These are phyloP conservation scores for Gallinago undulata DNA, from an alignment of 2,113 vertebrate species.

Conservation along the genomic window DNA sequence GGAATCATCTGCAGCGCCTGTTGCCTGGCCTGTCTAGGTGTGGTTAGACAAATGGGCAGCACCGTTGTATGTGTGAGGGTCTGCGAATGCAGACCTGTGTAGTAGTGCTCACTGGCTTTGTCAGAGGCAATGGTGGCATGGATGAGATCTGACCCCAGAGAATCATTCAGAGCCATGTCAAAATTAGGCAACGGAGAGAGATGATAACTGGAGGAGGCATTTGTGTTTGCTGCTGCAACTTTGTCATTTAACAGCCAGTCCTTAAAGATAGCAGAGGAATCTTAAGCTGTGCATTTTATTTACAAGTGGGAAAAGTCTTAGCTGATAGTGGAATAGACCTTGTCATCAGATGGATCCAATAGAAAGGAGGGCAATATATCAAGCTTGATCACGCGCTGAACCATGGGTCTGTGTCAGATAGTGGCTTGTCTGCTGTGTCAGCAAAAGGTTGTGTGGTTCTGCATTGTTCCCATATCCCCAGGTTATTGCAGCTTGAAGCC, in stretches of 20 bases:
- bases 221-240: background rate
- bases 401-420: background rate
- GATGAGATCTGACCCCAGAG: background rate
- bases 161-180: background rate
- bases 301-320: background rate
- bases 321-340: background rate
- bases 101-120: background rate
- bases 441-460: background rate
- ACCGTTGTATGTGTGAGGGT: background rate
- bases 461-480: background rate
- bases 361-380: background rate
- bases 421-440: background rate
- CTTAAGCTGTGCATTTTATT: background rate
- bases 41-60: background rate
- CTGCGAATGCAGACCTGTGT: background rate
- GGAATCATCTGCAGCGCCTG: background rate
- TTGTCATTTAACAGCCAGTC: background rate
- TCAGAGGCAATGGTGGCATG: background rate
- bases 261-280: background rate
- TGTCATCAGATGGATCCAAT: background rate
- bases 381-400: background rate
- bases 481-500: background rate
- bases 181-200: background rate
- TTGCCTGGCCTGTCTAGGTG: background rate
- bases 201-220: background rate